These are phyloP conservation scores for Zosterops hypoxanthus DNA, from an alignment of 2,113 vertebrate species.

Conservation along the genomic window DNA sequence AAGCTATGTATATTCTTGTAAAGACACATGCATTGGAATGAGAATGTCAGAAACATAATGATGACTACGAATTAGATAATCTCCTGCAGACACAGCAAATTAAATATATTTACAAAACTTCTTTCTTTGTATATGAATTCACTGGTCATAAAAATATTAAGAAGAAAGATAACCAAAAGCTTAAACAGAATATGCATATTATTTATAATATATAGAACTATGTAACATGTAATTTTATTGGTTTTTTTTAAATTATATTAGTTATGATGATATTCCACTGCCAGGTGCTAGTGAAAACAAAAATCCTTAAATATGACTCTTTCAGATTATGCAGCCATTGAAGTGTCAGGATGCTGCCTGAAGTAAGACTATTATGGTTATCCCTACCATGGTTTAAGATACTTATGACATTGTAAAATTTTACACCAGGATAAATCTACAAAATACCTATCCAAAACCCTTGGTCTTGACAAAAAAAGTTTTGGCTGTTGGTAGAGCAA, in stretches of 20 bases:
- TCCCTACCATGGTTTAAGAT: not conserved
- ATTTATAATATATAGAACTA: not conserved
- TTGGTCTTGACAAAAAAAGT: not conserved
- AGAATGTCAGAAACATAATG: not conserved
- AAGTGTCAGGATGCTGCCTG: not conserved
- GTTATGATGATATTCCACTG: not conserved
- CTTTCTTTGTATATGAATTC: not conserved
- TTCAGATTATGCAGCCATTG: not conserved
- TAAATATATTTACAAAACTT: not conserved
- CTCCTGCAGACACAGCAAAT: not conserved
- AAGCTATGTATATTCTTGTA: not conserved
- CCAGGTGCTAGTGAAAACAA: not conserved
- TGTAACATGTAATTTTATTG: not conserved
- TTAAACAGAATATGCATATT: not conserved
- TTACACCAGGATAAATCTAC: not conserved
- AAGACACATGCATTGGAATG: not conserved
- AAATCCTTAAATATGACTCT: not conserved
- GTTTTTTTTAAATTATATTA: not conserved
- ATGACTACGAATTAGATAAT: not conserved
- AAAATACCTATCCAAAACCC: not conserved
- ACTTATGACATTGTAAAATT: not conserved
- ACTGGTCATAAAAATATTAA: not conserved
- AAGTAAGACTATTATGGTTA: not conserved
- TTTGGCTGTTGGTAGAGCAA: not conserved
- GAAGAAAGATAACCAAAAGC: not conserved